Percentiles rank a stretch among this genome's conserved stretches.
Evolutionary conservation across 2,888 invertebrate genomes (phyloP).

Genomic region (Microdon myrmicae): DNA sequence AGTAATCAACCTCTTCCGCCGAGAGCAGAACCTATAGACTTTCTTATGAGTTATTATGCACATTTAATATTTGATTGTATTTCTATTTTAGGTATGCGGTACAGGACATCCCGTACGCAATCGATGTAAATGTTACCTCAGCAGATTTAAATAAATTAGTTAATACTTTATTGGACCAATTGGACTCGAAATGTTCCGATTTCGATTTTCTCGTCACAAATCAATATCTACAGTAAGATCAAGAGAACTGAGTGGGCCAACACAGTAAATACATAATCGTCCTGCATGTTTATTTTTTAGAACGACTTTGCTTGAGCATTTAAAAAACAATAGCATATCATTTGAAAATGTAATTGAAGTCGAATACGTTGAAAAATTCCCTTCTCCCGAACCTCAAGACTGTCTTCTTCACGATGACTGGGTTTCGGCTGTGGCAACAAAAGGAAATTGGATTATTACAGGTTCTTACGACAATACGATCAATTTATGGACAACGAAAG

Average conservation of each 20-base stretch:
- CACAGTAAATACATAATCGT: not conserved
- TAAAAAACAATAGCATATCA: constrained; percentile 79
- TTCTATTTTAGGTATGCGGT: constrained; percentile 79
- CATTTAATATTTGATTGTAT: no score
- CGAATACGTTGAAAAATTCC: constrained; percentile 90
- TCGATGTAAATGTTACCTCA: constrained; percentile 77
- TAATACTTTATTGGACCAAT: constrained; percentile 74
- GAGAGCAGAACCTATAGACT: no score
- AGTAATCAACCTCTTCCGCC: no score
- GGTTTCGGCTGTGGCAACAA: constrained; percentile 87
- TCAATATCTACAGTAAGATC: constrained; percentile 78
- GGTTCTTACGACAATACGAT: constrained; percentile 95
- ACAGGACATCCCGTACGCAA: constrained; percentile 84
- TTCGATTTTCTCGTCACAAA: constrained; percentile 90
- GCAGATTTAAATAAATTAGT: constrained; percentile 81
- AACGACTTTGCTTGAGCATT: constrained; percentile 70
- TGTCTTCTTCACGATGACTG: constrained; percentile 96
- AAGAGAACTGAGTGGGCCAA: not conserved
- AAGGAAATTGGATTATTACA: constrained; percentile 82
- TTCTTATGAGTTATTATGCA: no score
- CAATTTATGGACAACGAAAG: constrained; percentile 88
- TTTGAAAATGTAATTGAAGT: constrained; percentile 87
- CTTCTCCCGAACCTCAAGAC: constrained; percentile 92
- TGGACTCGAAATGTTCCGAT: constrained; percentile 67
- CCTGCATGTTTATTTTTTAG: not conserved